A percentile compares a stretch with the other conserved stretches of the same genome.
Evolutionary conservation across 1,140 invertebrate genomes (phyloP).

Genomic region (Holotrichia oblita): DNA sequence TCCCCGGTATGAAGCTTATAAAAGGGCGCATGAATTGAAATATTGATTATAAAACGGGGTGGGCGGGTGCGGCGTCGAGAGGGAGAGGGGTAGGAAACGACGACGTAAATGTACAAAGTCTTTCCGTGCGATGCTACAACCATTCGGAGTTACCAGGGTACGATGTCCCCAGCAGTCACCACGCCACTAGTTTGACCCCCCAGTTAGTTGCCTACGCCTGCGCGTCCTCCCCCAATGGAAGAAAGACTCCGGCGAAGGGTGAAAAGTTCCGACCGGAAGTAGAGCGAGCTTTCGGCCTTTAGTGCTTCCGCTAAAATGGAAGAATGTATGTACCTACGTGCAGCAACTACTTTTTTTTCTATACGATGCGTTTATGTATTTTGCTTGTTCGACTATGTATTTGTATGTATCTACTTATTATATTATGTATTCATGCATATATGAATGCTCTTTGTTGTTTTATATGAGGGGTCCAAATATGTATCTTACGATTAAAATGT

Average conservation of each 20-base stretch:
- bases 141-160: neutral
- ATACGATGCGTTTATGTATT: neutral
- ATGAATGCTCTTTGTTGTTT: neutral
- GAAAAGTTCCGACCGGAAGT: slow-evolving; percentile 32
- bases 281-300: neutral
- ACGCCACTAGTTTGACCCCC: neutral
- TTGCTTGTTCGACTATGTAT: neutral
- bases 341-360: neutral
- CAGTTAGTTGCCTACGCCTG: neutral
- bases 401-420: neutral
- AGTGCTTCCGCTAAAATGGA: slow-evolving; percentile 37
- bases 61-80: neutral
- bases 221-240: slow-evolving; percentile 4
- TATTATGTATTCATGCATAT: neutral
- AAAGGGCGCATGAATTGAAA: slow-evolving; percentile 6
- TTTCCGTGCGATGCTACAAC: neutral
- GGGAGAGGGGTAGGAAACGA: neutral
- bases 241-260: neutral
- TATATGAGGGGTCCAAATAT: too few relatives aligned
- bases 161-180: neutral
- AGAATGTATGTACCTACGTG: slow-evolving; percentile 16
- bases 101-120: neutral
- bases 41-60: neutral
- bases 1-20: neutral
- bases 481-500: too few relatives aligned